A percentile compares a stretch with the other conserved stretches of the same genome.
These are phyloP conservation scores for Thysanoteuthis rhombus DNA, from an alignment of 2,888 invertebrate genomes.

Conservation along the genomic window DNA sequence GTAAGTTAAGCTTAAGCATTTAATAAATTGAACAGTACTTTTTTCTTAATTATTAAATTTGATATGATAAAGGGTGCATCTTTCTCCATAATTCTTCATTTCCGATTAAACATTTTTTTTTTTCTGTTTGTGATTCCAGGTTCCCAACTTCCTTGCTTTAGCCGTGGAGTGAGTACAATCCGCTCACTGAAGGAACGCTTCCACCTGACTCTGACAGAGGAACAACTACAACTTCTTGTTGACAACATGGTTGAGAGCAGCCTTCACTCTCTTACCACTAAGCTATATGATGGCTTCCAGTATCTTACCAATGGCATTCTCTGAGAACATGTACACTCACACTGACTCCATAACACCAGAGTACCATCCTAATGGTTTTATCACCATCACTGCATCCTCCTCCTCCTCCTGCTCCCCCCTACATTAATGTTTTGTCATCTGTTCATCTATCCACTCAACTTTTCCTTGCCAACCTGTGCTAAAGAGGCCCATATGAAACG, in stretches of 20 bases:
- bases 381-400: neutral
- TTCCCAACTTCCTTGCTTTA: slow-evolving; percentile 94
- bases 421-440: neutral
- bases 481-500: neutral
- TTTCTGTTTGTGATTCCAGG: slow-evolving; percentile 72
- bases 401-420: neutral
- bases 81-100: neutral
- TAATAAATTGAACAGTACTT: no score
- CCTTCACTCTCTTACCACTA: slow-evolving; percentile 93
- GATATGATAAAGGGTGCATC: neutral
- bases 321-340: slow-evolving; percentile 37
- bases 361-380: neutral
- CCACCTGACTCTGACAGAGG: slow-evolving; percentile 92
- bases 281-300: slow-evolving; percentile 98
- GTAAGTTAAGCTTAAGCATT: no score
- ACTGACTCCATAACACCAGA: slow-evolving; percentile 21
- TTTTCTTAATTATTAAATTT: no score
- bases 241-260: slow-evolving; percentile 94
- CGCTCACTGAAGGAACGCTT: slow-evolving; percentile 92
- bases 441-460: neutral
- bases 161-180: slow-evolving; percentile 88
- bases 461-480: neutral
- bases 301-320: slow-evolving; percentile 96
- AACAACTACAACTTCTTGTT: slow-evolving; percentile 90
- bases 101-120: neutral